phyloP scores from a whole-genome alignment of 2,113 vertebrate genomes.

The Piprites chloris region DNA sequence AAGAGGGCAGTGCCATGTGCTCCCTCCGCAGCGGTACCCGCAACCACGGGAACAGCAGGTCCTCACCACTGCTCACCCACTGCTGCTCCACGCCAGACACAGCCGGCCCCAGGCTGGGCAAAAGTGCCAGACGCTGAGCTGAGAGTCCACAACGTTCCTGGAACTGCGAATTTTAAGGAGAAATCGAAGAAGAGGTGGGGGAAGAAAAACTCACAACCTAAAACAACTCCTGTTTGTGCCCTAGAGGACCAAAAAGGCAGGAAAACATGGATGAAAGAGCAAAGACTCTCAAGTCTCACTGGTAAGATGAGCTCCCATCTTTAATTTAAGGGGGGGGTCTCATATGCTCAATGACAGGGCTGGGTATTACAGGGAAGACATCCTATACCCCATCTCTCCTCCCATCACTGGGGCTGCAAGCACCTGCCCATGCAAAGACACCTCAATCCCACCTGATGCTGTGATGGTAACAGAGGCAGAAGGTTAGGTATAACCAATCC shows the following conservation, averaged over 20 bases:
- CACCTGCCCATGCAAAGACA: accelerated
- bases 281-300: background rate
- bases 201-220: background rate
- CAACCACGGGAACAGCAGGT: background rate
- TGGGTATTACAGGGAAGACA: background rate
- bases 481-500: background rate
- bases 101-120: background rate
- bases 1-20: background rate
- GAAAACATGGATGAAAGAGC: background rate
- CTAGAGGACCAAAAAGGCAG: background rate
- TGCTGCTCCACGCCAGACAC: background rate
- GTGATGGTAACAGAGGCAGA: background rate
- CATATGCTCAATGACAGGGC: background rate
- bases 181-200: background rate
- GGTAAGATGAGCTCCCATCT: background rate
- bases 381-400: background rate
- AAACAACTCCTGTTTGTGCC: background rate
- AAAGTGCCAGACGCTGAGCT: background rate
- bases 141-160: background rate
- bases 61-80: background rate
- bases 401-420: background rate
- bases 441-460: background rate
- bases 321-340: background rate
- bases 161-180: background rate
- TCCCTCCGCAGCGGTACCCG: background rate